Conservation (phyloP, 1,140 invertebrate species). For the Triops cancriformis region DNA sequence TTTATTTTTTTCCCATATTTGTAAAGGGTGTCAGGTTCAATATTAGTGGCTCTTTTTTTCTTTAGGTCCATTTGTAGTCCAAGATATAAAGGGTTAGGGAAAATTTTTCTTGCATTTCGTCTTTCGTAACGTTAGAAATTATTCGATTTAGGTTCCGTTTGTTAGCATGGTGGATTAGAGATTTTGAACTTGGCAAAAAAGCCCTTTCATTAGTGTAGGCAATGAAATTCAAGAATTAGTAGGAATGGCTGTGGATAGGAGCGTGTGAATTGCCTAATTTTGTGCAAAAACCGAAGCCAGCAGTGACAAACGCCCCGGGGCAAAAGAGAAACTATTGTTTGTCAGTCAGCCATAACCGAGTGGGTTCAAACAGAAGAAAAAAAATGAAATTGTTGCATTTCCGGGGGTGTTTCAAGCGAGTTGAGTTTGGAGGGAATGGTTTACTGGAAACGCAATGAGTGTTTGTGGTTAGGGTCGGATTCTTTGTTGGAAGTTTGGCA, state of each 20-base stretch:
- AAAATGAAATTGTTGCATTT: not conserved
- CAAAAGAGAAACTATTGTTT: not conserved
- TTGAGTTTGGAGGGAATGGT: not conserved
- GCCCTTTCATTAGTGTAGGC: too few species aligned
- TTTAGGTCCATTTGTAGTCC: not conserved
- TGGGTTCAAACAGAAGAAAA: not conserved
- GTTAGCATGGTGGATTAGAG: not conserved
- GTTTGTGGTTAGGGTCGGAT: not conserved
- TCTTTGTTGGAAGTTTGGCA: not conserved
- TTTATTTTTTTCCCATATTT: slow-evolving; percentile 3
- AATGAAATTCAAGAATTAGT: too few species aligned
- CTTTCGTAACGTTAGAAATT: not conserved
- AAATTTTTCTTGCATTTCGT: not conserved
- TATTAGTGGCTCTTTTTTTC: not conserved
- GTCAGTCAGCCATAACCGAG: not conserved
- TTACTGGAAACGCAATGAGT: not conserved
- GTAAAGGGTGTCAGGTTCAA: not conserved
- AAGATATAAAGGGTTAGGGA: not conserved
- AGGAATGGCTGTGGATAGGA: too few species aligned
- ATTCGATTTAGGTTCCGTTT: slow-evolving; percentile 1
- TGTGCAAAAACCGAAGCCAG: not conserved
- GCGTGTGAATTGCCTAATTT: too few species aligned
- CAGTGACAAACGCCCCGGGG: not conserved
- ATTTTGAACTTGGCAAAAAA: not conserved
- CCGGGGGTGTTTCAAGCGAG: not conserved